Evolutionary conservation across 2,888 invertebrate genomes (phyloP).

Genomic region (Lasius platythorax): DNA sequence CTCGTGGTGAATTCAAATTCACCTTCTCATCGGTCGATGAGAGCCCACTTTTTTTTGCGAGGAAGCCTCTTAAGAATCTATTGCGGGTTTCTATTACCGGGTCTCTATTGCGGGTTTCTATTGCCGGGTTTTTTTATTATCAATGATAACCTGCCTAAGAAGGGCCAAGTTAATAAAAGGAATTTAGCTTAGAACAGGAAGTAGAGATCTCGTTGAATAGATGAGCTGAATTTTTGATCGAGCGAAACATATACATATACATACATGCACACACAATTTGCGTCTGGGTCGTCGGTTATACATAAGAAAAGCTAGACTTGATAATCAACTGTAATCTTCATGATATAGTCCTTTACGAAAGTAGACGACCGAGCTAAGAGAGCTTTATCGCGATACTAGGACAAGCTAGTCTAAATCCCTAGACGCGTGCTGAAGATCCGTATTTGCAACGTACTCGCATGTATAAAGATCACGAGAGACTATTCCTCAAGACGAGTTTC

Average conservation of each 20-base stretch:
- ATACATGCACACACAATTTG: not conserved
- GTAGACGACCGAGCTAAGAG: not conserved
- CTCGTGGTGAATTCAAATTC: not conserved
- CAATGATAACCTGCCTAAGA: not conserved
- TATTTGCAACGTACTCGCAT: conserved; percentile 1
- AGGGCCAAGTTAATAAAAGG: not conserved
- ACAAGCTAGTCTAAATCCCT: not conserved
- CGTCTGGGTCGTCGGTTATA: not conserved
- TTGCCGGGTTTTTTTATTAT: not conserved
- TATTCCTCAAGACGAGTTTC: not conserved
- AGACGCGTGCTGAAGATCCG: not conserved
- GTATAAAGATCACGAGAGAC: not conserved
- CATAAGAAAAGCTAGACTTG: not conserved
- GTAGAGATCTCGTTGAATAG: not conserved
- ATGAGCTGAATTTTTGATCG: not conserved
- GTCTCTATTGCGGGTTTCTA: not conserved
- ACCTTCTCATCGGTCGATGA: not conserved
- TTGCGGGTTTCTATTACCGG: not conserved
- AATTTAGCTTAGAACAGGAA: not conserved
- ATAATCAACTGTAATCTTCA: not conserved
- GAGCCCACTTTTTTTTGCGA: not conserved
- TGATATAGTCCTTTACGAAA: conserved; percentile 1
- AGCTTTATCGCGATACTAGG: conserved; percentile 21
- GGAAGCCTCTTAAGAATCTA: not conserved
- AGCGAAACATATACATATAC: too few relatives aligned